Conservation (phyloP, 2,797 vertebrate species). For the Yasuhikotakia modesta region DNA sequence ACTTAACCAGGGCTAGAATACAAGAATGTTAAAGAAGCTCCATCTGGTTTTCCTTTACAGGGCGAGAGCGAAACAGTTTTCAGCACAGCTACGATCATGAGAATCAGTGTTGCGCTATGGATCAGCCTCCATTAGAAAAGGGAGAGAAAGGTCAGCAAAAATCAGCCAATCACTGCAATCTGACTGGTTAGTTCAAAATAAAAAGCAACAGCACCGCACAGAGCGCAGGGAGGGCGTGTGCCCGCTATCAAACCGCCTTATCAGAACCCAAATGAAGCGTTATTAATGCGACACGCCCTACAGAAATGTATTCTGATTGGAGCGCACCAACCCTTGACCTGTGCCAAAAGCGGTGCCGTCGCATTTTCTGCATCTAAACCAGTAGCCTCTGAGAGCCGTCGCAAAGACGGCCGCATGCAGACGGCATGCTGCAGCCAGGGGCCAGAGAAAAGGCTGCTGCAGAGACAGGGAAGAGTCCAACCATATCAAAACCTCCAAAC, state of each 20-base stretch:
- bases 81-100: constrained; percentile 61
- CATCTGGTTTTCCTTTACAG: constrained; percentile 70
- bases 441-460: constrained; percentile 73
- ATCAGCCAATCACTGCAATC: constrained; percentile 67
- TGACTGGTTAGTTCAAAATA: constrained; percentile 70
- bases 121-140: constrained; percentile 69
- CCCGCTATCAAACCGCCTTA: constrained; percentile 15
- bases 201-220: constrained; percentile 66
- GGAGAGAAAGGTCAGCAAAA: constrained; percentile 63
- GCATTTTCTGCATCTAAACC: constrained; percentile 20
- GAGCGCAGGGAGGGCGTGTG: constrained; percentile 61
- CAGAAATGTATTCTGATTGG: neutral
- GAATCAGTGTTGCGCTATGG: constrained; percentile 59
- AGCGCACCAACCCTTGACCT: neutral
- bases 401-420: constrained; percentile 68
- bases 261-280: neutral
- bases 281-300: constrained; percentile 7
- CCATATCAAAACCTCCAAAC: constrained; percentile 65
- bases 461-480: constrained; percentile 64
- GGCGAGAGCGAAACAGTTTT: constrained; percentile 61
- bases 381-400: constrained; percentile 29
- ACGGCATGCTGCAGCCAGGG: constrained; percentile 73
- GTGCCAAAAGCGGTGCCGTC: constrained; percentile 30
- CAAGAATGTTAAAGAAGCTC: constrained; percentile 75
- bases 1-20: constrained; percentile 70